Evolutionary conservation across 2,888 invertebrate species (phyloP), one percentile per base, ranked within the genome.

Genomic region (Odiellus spinosus): DNA sequence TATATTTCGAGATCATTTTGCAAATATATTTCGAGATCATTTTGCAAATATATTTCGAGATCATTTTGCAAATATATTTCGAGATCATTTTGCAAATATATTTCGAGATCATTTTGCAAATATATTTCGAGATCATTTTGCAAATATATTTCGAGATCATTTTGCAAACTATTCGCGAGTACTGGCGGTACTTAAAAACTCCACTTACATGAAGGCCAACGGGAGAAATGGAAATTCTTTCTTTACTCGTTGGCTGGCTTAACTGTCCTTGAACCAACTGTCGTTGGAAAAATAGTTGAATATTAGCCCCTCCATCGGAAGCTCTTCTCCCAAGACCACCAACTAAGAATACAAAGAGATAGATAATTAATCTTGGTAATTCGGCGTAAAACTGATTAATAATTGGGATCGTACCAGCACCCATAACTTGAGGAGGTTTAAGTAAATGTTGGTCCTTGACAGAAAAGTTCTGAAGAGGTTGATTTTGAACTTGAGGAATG

Each of bases 231-330:
- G 26, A 14, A 18, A 40, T 18, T 19, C 20, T 17, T 20, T 40
- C 40, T 40, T 40, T 40, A 18, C 18, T 20, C 11, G 40, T n/a
- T 10, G 40, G 40, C 18, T 3, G 40, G 19, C 17, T 40, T 8
- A 40, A 19, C 20, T 17, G 20, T 11, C 20, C 40, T 3, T 40
- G 40, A n/a, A 40, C n/a, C n/a, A 40, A 19, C 6, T 40, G 40
- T 20, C 19, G 18, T 19, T 21, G 40, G 20, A 40, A 40, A 19
- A 40, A 40, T 2, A n/a, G 17, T 19, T 40, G 40, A 19, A 58
- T 55, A 70, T 91, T 90, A 46, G 91, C 90, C 47, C 91, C 91
- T 57, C 93, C 93, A 70, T 93, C 93, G 11, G 90, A 90, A 43
- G 91, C 91, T 57, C 93, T 76, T 35, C 93, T 75, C 32, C 36